phyloP scores from a whole-genome alignment of 2,113 vertebrate genomes.

The Hypocryptadius cinnamomeus region DNA sequence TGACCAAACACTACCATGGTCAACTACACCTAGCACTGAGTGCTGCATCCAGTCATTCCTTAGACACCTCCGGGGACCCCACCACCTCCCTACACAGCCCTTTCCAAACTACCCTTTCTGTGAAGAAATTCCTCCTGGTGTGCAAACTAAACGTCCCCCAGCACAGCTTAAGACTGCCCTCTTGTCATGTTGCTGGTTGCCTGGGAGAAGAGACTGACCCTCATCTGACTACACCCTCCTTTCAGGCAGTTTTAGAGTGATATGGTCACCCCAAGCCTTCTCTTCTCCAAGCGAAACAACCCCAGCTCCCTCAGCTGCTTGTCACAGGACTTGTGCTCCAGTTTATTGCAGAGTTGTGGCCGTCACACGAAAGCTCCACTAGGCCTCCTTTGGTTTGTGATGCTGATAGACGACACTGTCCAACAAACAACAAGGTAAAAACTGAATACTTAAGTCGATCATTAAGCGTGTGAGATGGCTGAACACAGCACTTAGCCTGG shows the following conservation, averaged over 20 bases:
- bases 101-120: not conserved
- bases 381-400: fast-evolving
- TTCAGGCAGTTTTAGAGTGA: too few relatives aligned
- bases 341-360: not conserved
- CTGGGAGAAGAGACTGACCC: not conserved
- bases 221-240: not conserved
- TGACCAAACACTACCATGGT: not conserved
- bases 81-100: not conserved
- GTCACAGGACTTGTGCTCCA: not conserved
- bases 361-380: fast-evolving
- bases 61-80: not conserved
- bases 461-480: not conserved
- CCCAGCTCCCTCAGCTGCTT: not conserved
- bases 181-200: not conserved
- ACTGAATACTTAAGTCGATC: not conserved
- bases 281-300: not conserved
- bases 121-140: not conserved
- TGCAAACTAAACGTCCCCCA: not conserved
- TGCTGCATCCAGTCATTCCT: not conserved
- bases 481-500: not conserved
- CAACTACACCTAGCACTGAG: too few relatives aligned
- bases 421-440: not conserved
- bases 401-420: not conserved
- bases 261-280: too few relatives aligned
- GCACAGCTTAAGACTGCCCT: not conserved